A percentile compares a stretch with the other conserved stretches of the same genome.
phyloP scores from a whole-genome alignment of 2,888 invertebrate species.

The Oxycera nigricornis region DNA sequence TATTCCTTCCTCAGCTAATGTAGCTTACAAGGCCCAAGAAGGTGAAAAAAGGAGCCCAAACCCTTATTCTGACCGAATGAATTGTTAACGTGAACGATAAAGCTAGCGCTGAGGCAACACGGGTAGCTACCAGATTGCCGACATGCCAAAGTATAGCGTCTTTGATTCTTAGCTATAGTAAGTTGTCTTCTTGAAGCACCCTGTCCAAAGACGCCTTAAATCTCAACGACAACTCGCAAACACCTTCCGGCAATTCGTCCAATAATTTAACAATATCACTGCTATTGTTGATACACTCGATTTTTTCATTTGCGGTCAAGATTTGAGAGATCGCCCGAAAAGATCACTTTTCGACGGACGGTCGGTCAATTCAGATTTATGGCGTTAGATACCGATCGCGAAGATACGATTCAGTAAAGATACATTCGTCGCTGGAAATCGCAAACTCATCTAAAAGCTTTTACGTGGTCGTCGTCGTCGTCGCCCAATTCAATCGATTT shows the following conservation, averaged over 20 bases:
- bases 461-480: not conserved
- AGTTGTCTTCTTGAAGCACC: too few relatives aligned
- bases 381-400: not conserved
- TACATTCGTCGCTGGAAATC: not conserved
- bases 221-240: not conserved
- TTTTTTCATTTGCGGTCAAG: conserved; percentile 10
- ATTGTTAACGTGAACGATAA: too few relatives aligned
- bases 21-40: too few relatives aligned
- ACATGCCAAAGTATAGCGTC: too few relatives aligned
- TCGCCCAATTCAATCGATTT: not conserved
- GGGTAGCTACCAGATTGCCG: too few relatives aligned
- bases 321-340: not conserved
- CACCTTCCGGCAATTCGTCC: conserved; percentile 20
- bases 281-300: conserved; percentile 13
- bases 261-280: conserved; percentile 28
- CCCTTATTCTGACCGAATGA: too few relatives aligned
- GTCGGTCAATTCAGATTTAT: not conserved
- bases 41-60: too few relatives aligned
- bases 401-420: not conserved
- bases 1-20: too few relatives aligned
- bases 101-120: too few relatives aligned
- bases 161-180: too few relatives aligned
- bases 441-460: conserved; percentile 33
- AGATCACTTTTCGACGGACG: not conserved
- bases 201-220: too few relatives aligned